Conservation (phyloP, 2,797 vertebrate species). For the Carcharodon carcharias region DNA sequence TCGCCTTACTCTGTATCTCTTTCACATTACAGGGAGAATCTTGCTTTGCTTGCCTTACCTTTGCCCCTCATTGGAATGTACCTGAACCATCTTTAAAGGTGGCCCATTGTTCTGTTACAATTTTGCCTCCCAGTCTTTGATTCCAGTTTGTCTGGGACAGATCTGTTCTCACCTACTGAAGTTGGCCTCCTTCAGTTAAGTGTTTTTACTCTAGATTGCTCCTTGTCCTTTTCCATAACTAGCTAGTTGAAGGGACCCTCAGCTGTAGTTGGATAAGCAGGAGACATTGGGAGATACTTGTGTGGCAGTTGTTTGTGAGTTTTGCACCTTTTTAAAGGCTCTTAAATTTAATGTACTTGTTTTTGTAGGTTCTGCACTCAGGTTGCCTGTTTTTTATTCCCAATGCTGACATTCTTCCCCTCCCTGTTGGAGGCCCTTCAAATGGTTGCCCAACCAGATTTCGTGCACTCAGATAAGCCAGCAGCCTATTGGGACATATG, state of each 20-base stretch:
- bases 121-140: not conserved
- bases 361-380: not conserved
- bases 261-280: not conserved
- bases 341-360: not conserved
- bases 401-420: not conserved
- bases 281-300: not conserved
- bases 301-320: not conserved
- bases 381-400: not conserved
- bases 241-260: not conserved
- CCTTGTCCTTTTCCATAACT: not conserved
- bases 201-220: not conserved
- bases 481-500: not conserved
- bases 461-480: not conserved
- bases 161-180: not conserved
- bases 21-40: too few relatives aligned
- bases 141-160: not conserved
- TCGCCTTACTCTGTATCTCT: too few relatives aligned
- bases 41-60: too few relatives aligned
- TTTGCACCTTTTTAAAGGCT: not conserved
- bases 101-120: not conserved
- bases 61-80: too few relatives aligned
- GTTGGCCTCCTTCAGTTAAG: too few relatives aligned
- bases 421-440: not conserved
- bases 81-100: too few relatives aligned
- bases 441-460: not conserved